Evolutionary conservation across 1,140 invertebrate species (phyloP), one percentile per base, ranked within the genome.

Genomic region (Meloidogyne chitwoodi): DNA sequence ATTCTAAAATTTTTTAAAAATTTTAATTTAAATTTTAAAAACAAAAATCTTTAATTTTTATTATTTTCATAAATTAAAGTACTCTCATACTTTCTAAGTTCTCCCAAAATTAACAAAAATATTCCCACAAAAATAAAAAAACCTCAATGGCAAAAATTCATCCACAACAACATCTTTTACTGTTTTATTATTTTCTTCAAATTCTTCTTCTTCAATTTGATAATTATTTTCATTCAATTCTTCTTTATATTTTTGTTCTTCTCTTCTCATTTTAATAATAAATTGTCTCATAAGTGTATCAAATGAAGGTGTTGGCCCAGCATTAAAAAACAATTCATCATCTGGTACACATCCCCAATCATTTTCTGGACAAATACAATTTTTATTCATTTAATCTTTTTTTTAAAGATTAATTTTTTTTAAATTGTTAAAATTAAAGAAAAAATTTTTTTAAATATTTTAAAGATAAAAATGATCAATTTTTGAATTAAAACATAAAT

Each of bases 271-370:
- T 8, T 29, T 19, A 29, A 6, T n/a, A 31, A 29, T 73, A 61
- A 73, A 41, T 73, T 61, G 24, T 12, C 22, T 64, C 24, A 61
- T 61, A 34, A 73, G 12, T 8, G 71, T 63, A 14, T 63, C 11
- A 16, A 73, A 34, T 12, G 71, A 56, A 14, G 41, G 71, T 19
- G 71, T 73, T 12, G 71, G 71, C 3, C 71, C 71, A 34, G 71
- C 27, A 31, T 38, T 73, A 22, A 73, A 16, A 34, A 73, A 73
- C 38, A 73, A 61, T 63, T 73, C 44, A 64, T 73, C 71, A 29
- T 61, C 38, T 61, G 34, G 56, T 38, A 73, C 71, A 73, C 71
- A 73, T n/a, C 71, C 71, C 71, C 71, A 73, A 31, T 73, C 71
- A 22, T 64, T 24, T 61, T 65, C 71, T 22, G 71, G 48, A 22